Evolutionary conservation across 2,888 invertebrate species (phyloP), one percentile per base, ranked within the genome.

Genomic region (Colostygia pectinataria): DNA sequence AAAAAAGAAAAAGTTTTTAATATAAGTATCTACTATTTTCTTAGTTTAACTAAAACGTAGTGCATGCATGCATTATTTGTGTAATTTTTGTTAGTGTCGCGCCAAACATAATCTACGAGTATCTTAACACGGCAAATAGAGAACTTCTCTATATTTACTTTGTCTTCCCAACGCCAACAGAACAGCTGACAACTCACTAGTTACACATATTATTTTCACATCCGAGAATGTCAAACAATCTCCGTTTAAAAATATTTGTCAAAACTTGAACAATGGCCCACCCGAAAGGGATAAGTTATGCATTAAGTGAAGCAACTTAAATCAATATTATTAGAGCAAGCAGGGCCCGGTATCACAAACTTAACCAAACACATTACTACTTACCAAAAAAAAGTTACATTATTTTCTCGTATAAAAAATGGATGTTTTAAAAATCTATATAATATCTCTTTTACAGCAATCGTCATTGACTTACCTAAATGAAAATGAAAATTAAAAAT

Each of bases 121-220:
- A 20, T 20, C 20, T 2, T 5, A n/a, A 20, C 15, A 32, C 10
- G 15, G 25, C 14, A 32, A 42, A 33, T 27, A 31, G 29, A 18
- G 18, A 20, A 20, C n/a, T n/a, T 2, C 20, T 2, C 20, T 20
- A 6, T 20, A 20, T 20, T 20, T 20, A 20, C 6, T 20, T 5
- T 20, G 8, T 7, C 13, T 7, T 42, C 18, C 20, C 32, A 98
- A 86, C 87, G 98, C 38, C 41, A n/a, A n/a, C n/a, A n/a, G n/a
- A 33, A 37, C 53, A 57, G 43, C 51, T 56, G 54, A 62, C 55
- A 60, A 47, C 60, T 64, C 60, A 42, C 54, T 59, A 55, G 57
- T 52, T 57, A 61, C 61, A 64, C 68, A 61, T 71, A 73, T 73
- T 61, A 71, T 61, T 66, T 67, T 67, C 68, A 65, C 55, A 57